Evolutionary conservation across 1,140 invertebrate species (phyloP), one percentile per base, ranked within the genome.

Genomic region (Heliconius melpomene): DNA sequence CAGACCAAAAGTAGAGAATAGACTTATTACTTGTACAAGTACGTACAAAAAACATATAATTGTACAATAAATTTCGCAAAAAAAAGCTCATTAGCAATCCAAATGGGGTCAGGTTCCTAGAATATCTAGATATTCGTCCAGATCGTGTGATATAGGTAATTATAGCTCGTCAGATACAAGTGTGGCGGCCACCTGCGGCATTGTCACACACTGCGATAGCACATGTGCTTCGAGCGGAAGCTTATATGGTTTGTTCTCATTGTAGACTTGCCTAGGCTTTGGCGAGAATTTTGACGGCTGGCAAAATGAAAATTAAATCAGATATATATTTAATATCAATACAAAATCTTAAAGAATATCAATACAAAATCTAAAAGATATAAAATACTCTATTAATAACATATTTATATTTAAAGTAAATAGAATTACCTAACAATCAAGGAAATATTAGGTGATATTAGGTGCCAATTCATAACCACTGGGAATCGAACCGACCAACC

Each of bases 171-270:
- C 38, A 85, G 81, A 85, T 8, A 66, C 85, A 90, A 81, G 86
- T 87, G 77, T 89, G 88, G 86, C 75, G 70, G 84, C 88, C 90
- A 92, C 90, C 90, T 92, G 90, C 78, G 78, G 32, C 26, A 77
- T 79, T 88, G 86, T 90, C 89, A 90, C 89, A 92, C 86, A 88
- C 85, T 89, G 87, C 77, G 86, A 72, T 36, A 75, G 46, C 87
- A 90, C 86, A 90, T 89, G 86, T 89, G 85, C 84, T 80, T 29
- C 60, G 26, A 66, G 23, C 60, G 60, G 60, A 66, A 66, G 60
- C 60, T 66, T 66, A 66, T 66, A 66, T 26, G 75, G 72, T 18
- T 6, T 16, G 79, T 77, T 32, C 75, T 82, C 89, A 82, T 84
- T 88, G 73, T 20, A 57, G 7, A 20, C 2, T 1, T 46, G 66